Base-by-base conservation (phyloP, 2,113 vertebrate genomes). In the Phoenicopterus ruber region DNA sequence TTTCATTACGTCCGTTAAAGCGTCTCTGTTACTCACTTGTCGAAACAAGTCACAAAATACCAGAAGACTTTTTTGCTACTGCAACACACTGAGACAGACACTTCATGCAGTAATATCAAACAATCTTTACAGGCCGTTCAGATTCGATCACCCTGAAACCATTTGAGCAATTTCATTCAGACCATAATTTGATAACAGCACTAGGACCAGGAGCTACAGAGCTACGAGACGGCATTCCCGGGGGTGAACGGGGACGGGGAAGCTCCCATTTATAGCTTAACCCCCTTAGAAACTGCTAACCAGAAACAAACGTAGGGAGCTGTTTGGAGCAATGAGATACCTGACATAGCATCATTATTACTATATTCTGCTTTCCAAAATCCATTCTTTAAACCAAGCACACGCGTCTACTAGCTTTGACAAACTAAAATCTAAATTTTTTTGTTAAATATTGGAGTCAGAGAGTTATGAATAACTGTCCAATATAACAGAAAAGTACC, bases 161-260 rank as follows among this genome's bases (percentile, higher is more conserved):
- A n/a, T 50, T 21, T 14, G 28, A 79, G 58, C 22, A 13, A 29
- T 44, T 57, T 34, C 52, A 25, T 58, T 58, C 63, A 57, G 36
- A 63, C 31, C 15, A 17, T 22, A 24, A 49, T 8, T 25, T 24
- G 12, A 76, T 31, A 32, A 31, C 25, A 10, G 14, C 32, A 6
- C 13, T 10, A 20, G 34, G 34, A 71, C 17, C 32, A 34, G 57
- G 18, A 80, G 42, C 49, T 32, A 8, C 21, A 47, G 29, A 21
- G n/a, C 34, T 62, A 29, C 0, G 0, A 50, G 58, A 11, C 0
- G 1, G 19, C 26, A 38, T 38, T 52, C 44, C 5, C 8, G 9
- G 50, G 32, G 38, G 18, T 7, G 32, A 65, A 44, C 1, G 1
- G 32, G 9, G 6, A 62, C 17, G 40, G 9, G 31, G 9, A 7